Percentiles rank a stretch among this genome's conserved stretches.
These are phyloP conservation scores for Psittacara wagleri DNA, from an alignment of 2,113 vertebrate species.

Conservation along the genomic window DNA sequence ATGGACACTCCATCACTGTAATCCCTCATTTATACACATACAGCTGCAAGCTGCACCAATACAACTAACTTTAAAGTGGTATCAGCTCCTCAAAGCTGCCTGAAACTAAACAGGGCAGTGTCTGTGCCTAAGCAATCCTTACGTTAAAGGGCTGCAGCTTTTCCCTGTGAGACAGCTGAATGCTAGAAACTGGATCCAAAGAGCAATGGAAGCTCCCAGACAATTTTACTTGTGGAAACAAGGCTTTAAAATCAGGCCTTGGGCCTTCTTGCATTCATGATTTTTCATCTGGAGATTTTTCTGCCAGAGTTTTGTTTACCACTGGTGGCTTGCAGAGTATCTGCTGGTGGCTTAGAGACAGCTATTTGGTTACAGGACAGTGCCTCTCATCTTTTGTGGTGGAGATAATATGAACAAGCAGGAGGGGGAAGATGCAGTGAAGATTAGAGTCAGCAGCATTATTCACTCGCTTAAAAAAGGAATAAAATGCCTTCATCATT, in stretches of 20 bases:
- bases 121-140: not conserved
- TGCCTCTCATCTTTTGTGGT: not conserved
- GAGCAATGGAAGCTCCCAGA: not conserved
- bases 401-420: not conserved
- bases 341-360: not conserved
- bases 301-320: not conserved
- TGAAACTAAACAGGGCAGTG: not conserved
- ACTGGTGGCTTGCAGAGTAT: not conserved
- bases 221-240: not conserved
- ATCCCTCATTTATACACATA: not conserved
- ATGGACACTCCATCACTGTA: conserved; percentile 18
- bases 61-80: not conserved
- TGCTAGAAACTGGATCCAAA: not conserved
- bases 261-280: not conserved
- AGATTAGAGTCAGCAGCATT: not conserved
- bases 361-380: not conserved
- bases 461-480: not conserved
- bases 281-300: too few species aligned
- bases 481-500: not conserved
- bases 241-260: not conserved
- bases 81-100: not conserved
- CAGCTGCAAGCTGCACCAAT: not conserved
- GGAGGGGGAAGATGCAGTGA: not conserved
- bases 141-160: not conserved
- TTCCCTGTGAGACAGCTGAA: not conserved